Evolutionary conservation across 2,888 invertebrate species (phyloP).

Genomic region (Drosophila meridionalis): DNA sequence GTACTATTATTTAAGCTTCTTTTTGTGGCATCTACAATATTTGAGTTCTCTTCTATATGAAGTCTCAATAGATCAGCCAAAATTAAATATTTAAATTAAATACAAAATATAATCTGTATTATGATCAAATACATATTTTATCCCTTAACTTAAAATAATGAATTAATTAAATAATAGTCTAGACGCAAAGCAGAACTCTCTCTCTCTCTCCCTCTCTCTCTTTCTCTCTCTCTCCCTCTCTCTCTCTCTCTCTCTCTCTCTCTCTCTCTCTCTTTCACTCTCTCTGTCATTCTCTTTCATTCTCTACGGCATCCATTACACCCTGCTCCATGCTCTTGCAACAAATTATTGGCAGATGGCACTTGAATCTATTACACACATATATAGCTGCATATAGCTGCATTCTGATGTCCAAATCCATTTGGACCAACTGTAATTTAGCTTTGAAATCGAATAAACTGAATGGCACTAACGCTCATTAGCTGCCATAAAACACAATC

Average conservation of each 20-base stretch:
- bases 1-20: no score
- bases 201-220: background rate
- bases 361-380: constrained; percentile 12
- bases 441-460: constrained; percentile 50
- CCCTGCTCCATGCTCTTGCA: background rate
- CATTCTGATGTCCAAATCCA: constrained; percentile 32
- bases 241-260: background rate
- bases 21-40: no score
- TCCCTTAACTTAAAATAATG: background rate
- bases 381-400: background rate
- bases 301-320: background rate
- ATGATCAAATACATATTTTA: background rate
- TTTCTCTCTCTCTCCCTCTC: background rate
- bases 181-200: background rate
- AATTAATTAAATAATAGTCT: background rate
- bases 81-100: background rate
- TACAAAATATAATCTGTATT: background rate
- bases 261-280: background rate
- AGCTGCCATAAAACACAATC: constrained; percentile 76
- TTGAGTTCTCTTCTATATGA: no score
- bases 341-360: constrained; percentile 24
- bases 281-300: background rate
- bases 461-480: constrained; percentile 65
- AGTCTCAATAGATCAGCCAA: background rate
- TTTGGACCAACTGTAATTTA: constrained; percentile 31